Conservation (phyloP, 2,113 vertebrate species). For the Physeter macrocephalus region DNA sequence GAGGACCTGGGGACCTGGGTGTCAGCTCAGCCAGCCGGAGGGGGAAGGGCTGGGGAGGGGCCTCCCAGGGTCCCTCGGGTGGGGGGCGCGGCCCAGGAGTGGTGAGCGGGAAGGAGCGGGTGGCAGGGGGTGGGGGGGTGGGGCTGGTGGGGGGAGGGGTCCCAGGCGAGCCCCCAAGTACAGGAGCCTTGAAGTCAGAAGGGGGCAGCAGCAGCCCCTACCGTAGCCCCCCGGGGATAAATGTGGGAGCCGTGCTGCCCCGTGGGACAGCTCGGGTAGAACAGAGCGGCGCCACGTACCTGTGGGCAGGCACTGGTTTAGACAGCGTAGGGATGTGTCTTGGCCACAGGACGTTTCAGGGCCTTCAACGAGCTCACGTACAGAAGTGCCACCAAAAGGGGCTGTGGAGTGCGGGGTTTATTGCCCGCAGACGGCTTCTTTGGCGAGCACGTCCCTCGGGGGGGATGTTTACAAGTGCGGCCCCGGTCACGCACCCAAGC, state of each 20-base stretch:
- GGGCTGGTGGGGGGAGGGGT: too few relatives aligned
- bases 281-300: rapidly evolving
- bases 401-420: rapidly evolving
- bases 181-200: rapidly evolving
- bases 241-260: rapidly evolving
- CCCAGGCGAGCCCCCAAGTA: background rate
- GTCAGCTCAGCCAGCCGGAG: background rate
- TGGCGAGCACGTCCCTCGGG: rapidly evolving
- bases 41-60: background rate
- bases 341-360: too few relatives aligned
- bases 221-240: rapidly evolving
- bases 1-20: background rate
- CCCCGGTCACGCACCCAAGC: rapidly evolving
- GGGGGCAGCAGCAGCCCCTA: too few relatives aligned
- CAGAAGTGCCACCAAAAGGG: rapidly evolving
- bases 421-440: background rate
- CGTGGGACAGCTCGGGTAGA: rapidly evolving
- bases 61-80: rapidly evolving
- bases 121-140: too few relatives aligned
- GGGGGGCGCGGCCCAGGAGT: rapidly evolving
- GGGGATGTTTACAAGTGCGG: background rate
- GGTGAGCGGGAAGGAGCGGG: background rate
- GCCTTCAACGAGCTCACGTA: rapidly evolving
- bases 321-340: rapidly evolving
- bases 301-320: background rate